Conservation (phyloP, 2,797 vertebrate species). For the Sylvia borin region DNA sequence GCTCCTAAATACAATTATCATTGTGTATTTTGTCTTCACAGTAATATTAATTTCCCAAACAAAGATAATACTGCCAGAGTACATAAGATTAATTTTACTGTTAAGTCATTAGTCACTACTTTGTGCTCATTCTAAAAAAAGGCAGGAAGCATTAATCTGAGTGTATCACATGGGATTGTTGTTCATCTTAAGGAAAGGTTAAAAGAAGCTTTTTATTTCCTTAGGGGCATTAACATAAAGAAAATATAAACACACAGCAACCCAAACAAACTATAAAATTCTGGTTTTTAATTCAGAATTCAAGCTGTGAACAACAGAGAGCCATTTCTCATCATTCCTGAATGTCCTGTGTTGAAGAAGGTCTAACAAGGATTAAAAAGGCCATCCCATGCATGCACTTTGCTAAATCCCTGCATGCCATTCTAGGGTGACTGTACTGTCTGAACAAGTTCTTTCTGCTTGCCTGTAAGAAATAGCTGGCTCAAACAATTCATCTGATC, state of each 20-base stretch:
- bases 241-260: slow-evolving; percentile 35
- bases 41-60: slow-evolving; percentile 39
- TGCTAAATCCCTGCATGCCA: slow-evolving; percentile 68
- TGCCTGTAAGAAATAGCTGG: slow-evolving; percentile 68
- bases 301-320: slow-evolving; percentile 18
- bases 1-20: slow-evolving; percentile 37
- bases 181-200: slow-evolving; percentile 14
- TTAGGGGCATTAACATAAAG: slow-evolving; percentile 19
- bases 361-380: slow-evolving; percentile 71
- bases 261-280: slow-evolving; percentile 31
- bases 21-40: slow-evolving; percentile 5
- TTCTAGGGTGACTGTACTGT: slow-evolving; percentile 59
- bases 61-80: slow-evolving; percentile 37
- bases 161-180: neutral
- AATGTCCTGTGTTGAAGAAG: slow-evolving; percentile 54
- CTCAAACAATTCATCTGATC: slow-evolving; percentile 68
- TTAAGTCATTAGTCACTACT: slow-evolving; percentile 59
- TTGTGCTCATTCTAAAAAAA: slow-evolving; percentile 48
- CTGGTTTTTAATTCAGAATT: neutral
- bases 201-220: slow-evolving; percentile 26
- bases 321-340: slow-evolving; percentile 52
- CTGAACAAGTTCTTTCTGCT: slow-evolving; percentile 73
- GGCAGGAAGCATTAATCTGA: slow-evolving; percentile 38
- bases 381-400: slow-evolving; percentile 58
- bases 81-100: slow-evolving; percentile 41